Evolutionary conservation across 2,797 vertebrate genomes (phyloP), one percentile per base, ranked within the genome.

Genomic region (Poecilia picta): DNA sequence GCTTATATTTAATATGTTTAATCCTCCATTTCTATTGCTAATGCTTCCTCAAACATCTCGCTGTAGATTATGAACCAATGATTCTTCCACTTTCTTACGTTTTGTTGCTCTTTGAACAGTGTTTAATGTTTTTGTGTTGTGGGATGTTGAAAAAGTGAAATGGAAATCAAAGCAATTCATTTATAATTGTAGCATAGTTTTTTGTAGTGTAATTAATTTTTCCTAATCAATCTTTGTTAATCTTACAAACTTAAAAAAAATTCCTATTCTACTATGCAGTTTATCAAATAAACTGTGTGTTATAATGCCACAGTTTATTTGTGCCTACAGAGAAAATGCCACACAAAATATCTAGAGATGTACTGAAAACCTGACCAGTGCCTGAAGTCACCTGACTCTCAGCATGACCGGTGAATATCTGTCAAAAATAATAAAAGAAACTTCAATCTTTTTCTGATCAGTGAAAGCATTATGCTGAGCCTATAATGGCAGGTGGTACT

Each of bases 321-420:
- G 7, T 23, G 20, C 49, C 49, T 8, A 8, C 20, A 47, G 15
- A 64, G 25, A 75, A 85, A 83, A 82, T 81, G 68, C 72, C 57
- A 13, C 55, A 59, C 28, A 59, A 59, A 16, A 31, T 59, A 28
- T 5, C 12, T 13, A 31, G 5, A 28, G 53, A 57, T 28, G n/a
- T 11, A 13, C n/a, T 57, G 11, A 57, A n/a, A 57, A 28, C 25
- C 25, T 57, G n/a, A 28, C n/a, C 57, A 62, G 28, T 31, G 28
- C 15, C 57, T 16, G 28, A 16, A 16, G 57, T 62, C 57, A 20
- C 16, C 62, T 64, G 8, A 36, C 59, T 36, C 31, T 33, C 31
- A 0, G 31, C 31, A 36, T 64, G 31, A 64, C 59, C 16, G 16
- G 31, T 64, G 59, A 64, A 62, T 7, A 0, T 8, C 59, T n/a